A percentile compares a stretch with the other conserved stretches of the same genome.
Conservation (phyloP, 2,888 invertebrate genomes). For the Theretra japonica region DNA sequence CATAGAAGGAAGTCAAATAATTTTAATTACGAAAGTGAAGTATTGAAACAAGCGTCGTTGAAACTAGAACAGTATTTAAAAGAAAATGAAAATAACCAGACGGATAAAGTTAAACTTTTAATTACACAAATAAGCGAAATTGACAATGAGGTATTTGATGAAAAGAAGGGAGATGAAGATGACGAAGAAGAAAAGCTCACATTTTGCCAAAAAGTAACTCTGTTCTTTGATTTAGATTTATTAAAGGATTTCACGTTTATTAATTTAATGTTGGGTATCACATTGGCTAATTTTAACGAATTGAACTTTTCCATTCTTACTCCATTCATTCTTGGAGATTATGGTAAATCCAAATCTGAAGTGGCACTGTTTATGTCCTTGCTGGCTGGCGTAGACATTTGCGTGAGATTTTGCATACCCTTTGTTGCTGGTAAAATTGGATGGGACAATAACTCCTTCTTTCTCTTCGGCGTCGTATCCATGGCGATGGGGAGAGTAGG, state of each 20-base stretch:
- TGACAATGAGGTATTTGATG: constrained; percentile 62
- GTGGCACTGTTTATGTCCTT: constrained; percentile 89
- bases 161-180: constrained; percentile 51
- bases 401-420: constrained; percentile 87
- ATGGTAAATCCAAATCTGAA: constrained; percentile 84
- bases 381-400: constrained; percentile 87
- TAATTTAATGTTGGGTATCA: constrained; percentile 89
- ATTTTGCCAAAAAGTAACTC: constrained; percentile 83
- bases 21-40: constrained; percentile 85
- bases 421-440: constrained; percentile 88
- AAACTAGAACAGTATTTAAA: constrained; percentile 81
- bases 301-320: constrained; percentile 89
- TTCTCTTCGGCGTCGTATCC: constrained; percentile 87
- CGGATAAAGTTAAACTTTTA: constrained; percentile 65
- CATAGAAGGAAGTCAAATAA: constrained; percentile 80
- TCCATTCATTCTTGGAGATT: constrained; percentile 89
- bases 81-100: constrained; percentile 63
- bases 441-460: constrained; percentile 89
- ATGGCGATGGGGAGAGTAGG: constrained; percentile 88
- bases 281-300: constrained; percentile 89
- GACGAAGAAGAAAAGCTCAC: constrained; percentile 63
- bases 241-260: constrained; percentile 88
- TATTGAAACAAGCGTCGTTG: constrained; percentile 82
- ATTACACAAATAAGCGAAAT: constrained; percentile 62
- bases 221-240: constrained; percentile 89